phyloP scores from a whole-genome alignment of 2,797 vertebrate species.

The Acrossocheilus wenchowensis region DNA sequence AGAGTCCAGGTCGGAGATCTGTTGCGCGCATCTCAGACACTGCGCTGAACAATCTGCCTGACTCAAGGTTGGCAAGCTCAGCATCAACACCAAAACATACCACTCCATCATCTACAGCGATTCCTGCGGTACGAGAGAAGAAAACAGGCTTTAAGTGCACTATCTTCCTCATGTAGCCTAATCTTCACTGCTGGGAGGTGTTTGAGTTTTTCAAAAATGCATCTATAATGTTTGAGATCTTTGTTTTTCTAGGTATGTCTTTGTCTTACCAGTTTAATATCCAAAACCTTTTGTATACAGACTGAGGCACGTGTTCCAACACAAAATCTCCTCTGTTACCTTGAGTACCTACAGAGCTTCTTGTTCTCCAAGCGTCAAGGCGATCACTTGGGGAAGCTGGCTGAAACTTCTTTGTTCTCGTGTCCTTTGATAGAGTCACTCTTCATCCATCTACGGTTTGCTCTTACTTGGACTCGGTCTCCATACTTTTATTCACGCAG shows the following conservation, averaged over 20 bases:
- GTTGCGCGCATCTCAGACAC: slow-evolving; percentile 83
- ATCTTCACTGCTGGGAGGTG: not conserved
- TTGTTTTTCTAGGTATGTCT: not conserved
- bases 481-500: slow-evolving; percentile 57
- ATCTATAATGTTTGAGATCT: not conserved
- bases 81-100: slow-evolving; percentile 78
- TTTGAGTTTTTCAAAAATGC: not conserved
- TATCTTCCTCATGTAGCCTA: not conserved
- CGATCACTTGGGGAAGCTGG: slow-evolving; percentile 36
- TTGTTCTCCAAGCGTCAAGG: slow-evolving; percentile 34
- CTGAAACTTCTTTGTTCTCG: slow-evolving; percentile 31
- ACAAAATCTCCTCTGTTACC: slow-evolving; percentile 28
- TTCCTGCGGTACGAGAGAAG: slow-evolving; percentile 52
- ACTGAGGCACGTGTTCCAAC: not conserved
- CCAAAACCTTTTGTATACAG: not conserved
- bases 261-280: not conserved
- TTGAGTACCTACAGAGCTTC: slow-evolving; percentile 32
- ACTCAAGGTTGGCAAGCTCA: slow-evolving; percentile 77
- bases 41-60: slow-evolving; percentile 77
- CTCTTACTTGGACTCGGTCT: slow-evolving; percentile 46
- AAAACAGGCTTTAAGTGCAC: not conserved
- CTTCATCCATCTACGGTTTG: slow-evolving; percentile 47
- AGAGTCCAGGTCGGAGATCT: slow-evolving; percentile 66
- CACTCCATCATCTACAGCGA: slow-evolving; percentile 80
- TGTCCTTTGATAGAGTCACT: slow-evolving; percentile 24